Percentiles rank a stretch among this genome's conserved stretches.
Evolutionary conservation across 2,797 vertebrate species (phyloP).

Genomic region (Megaceryle alcyon): DNA sequence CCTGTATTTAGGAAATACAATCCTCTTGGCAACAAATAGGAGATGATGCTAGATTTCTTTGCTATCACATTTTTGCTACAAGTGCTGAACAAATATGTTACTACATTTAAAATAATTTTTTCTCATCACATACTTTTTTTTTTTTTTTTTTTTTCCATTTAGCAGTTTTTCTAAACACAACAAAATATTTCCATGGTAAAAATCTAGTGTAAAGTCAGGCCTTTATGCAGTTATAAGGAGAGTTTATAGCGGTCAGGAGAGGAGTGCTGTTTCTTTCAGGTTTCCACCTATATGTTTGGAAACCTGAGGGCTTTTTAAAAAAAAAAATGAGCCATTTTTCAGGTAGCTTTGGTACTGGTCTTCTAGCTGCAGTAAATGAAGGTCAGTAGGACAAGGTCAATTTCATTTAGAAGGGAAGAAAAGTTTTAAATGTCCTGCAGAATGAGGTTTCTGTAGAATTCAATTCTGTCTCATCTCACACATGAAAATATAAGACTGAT

Average conservation of each 20-base stretch:
- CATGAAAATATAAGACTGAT: neutral
- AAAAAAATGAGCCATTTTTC: neutral
- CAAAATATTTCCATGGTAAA: neutral
- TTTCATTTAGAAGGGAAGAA: neutral
- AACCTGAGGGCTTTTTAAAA: neutral
- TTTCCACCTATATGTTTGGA: neutral
- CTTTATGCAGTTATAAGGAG: neutral
- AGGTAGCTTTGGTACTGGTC: neutral
- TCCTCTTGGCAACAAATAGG: neutral
- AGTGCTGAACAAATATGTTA: neutral
- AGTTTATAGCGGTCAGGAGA: accelerated
- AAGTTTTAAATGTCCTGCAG: neutral
- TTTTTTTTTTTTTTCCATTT: neutral
- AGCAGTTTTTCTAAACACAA: neutral
- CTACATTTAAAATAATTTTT: neutral
- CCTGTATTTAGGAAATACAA: neutral
- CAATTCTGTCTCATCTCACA: neutral
- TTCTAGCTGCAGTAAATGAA: neutral
- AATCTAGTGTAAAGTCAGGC: neutral
- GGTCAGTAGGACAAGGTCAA: neutral
- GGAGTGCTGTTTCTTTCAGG: neutral
- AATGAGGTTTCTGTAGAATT: neutral
- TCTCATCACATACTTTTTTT: neutral
- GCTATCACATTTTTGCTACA: neutral
- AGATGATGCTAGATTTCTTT: neutral